Conservation (phyloP, 1,140 invertebrate species). For the Drosophila triauraria region DNA sequence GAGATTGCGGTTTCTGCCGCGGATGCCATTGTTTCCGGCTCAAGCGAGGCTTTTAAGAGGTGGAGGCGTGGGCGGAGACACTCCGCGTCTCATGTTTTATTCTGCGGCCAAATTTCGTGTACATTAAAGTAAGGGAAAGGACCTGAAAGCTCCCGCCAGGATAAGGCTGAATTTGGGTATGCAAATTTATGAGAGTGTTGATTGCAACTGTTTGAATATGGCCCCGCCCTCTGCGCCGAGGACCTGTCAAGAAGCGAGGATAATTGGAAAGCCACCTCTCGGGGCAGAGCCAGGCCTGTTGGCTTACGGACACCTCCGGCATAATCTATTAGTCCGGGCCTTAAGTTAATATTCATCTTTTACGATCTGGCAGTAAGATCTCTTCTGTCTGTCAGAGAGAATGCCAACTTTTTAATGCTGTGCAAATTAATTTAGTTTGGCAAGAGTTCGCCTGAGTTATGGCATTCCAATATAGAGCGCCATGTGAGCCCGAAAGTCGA, state of each 20-base stretch:
- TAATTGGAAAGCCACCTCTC: conserved; percentile 38
- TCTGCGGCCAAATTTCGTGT: conserved; percentile 69
- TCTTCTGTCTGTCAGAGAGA: conserved; percentile 17
- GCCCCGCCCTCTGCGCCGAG: conserved; percentile 2
- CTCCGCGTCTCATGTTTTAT: conserved; percentile 70
- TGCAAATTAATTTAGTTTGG: conserved; percentile 74
- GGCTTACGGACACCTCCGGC: conserved; percentile 34
- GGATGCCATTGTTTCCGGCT: conserved; percentile 49
- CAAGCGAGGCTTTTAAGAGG: conserved; percentile 57
- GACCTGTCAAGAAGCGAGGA: conserved; percentile 31
- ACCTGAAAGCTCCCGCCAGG: conserved; percentile 20
- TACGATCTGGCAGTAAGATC: conserved; percentile 15
- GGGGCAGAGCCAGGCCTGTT: conserved; percentile 12
- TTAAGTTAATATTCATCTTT: conserved; percentile 63
- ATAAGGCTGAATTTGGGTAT: conserved; percentile 69
- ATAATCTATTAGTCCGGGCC: conserved; percentile 67
- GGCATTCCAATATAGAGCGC: conserved; percentile 70
- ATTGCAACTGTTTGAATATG: conserved; percentile 71
- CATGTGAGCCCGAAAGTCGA: conserved; percentile 57
- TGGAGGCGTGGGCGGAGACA: conserved; percentile 16
- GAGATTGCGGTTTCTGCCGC: conserved; percentile 19
- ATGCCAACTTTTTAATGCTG: conserved; percentile 63
- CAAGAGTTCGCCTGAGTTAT: conserved; percentile 57
- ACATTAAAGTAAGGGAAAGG: conserved; percentile 61
- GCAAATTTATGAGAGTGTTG: conserved; percentile 81